These are phyloP conservation scores for Neofelis nebulosa DNA, from an alignment of 2,113 vertebrate genomes.

Conservation along the genomic window DNA sequence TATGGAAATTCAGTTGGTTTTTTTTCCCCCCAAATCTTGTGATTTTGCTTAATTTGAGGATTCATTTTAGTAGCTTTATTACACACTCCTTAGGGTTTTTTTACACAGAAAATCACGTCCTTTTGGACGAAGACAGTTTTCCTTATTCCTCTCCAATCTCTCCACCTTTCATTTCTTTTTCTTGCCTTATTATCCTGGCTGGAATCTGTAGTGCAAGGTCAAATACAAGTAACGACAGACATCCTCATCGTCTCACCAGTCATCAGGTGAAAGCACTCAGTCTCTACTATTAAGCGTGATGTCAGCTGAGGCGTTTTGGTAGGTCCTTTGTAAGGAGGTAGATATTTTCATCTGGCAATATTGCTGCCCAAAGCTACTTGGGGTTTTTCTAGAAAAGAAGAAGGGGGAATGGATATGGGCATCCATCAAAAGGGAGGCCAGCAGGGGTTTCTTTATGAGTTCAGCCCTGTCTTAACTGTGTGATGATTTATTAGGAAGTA, in stretches of 20 bases:
- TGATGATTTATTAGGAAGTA: background rate
- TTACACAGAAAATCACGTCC: background rate
- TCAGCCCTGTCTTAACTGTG: background rate
- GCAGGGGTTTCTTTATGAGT: background rate
- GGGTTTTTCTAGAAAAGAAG: background rate
- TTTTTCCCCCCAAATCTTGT: background rate
- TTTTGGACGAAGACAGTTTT: background rate
- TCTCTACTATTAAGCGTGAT: background rate
- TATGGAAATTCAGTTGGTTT: background rate
- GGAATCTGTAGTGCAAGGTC: background rate
- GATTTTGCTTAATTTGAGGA: slow-evolving; percentile 11
- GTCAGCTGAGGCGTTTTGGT: no score
- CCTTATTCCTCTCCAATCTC: background rate
- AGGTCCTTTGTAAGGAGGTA: background rate
- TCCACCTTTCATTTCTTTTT: slow-evolving; percentile 1
- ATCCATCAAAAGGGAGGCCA: background rate
- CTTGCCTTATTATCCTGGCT: background rate
- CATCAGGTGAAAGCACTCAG: background rate
- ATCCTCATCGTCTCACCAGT: background rate
- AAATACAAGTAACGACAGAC: background rate
- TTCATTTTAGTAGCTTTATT: background rate
- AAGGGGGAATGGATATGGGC: background rate
- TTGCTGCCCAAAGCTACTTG: background rate
- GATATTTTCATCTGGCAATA: background rate
- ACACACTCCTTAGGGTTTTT: background rate